A percentile compares a stretch with the other conserved stretches of the same genome.
Evolutionary conservation across 2,797 vertebrate species (phyloP).

Genomic region (Gymnothorax reevesii): DNA sequence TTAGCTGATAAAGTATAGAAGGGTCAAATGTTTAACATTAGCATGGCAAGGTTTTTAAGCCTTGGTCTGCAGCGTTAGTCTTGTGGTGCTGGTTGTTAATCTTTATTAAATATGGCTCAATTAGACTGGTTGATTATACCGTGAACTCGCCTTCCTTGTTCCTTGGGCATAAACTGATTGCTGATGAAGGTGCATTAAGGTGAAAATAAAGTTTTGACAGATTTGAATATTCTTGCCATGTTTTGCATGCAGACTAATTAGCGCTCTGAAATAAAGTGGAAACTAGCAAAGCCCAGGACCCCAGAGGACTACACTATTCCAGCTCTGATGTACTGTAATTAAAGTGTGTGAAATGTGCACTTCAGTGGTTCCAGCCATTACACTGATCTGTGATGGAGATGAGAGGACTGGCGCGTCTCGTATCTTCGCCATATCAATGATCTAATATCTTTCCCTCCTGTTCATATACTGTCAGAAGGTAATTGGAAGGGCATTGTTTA

Average conservation of each 20-base stretch:
- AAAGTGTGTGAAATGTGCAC: background rate
- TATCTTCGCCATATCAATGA: background rate
- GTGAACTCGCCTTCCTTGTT: background rate
- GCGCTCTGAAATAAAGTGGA: background rate
- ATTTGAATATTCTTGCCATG: background rate
- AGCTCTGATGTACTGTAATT: conserved; percentile 6
- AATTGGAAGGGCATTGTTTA: background rate
- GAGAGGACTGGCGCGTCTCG: background rate
- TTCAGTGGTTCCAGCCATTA: background rate
- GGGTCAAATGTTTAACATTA: background rate
- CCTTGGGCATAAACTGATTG: background rate
- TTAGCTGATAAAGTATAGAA: background rate
- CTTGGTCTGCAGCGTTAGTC: background rate
- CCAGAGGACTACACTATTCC: background rate
- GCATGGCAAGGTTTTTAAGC: background rate
- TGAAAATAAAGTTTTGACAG: background rate
- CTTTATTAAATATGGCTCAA: background rate
- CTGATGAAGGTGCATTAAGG: background rate
- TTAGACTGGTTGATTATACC: background rate
- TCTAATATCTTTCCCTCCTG: background rate
- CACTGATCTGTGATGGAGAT: background rate
- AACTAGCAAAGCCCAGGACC: background rate
- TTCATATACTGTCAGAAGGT: background rate
- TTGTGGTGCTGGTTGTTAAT: too few species aligned
- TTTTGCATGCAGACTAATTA: conserved; percentile 10